Conservation (phyloP, 2,888 invertebrate genomes). For the Xestoiulus laeticollis region DNA sequence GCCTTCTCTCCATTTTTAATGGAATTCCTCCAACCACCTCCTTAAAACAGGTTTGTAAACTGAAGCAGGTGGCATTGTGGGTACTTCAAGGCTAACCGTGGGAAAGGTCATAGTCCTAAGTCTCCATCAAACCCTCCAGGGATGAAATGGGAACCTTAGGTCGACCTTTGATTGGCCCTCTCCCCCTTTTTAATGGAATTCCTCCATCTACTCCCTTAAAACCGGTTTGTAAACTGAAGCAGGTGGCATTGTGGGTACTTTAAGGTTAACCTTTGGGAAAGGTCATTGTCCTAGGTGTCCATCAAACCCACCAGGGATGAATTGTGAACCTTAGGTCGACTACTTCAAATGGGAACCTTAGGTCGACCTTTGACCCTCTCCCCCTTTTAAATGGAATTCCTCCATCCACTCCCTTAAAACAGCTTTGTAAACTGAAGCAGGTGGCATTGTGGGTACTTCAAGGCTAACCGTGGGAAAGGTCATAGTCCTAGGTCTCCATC, state of each 20-base stretch:
- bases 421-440: not conserved
- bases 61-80: not conserved
- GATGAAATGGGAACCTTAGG: too few relatives aligned
- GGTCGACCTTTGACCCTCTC: too few relatives aligned
- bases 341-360: too few relatives aligned
- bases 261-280: not conserved
- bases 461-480: not conserved
- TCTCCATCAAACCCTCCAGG: too few relatives aligned
- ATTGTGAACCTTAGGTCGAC: not conserved
- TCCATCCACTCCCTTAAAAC: too few relatives aligned
- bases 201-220: too few relatives aligned
- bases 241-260: not conserved
- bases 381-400: too few relatives aligned
- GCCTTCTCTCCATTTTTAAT: too few relatives aligned
- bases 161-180: too few relatives aligned
- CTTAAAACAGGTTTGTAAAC: not conserved
- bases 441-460: not conserved
- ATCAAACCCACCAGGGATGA: not conserved
- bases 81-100: not conserved
- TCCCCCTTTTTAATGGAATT: too few relatives aligned
- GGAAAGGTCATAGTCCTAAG: too few relatives aligned
- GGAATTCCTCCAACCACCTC: too few relatives aligned
- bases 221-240: not conserved
- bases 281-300: not conserved
- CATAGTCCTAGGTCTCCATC: not conserved